Percentiles rank a stretch among this genome's conserved stretches.
Conservation (phyloP, 2,113 vertebrate species). For the Chaetops frenatus region DNA sequence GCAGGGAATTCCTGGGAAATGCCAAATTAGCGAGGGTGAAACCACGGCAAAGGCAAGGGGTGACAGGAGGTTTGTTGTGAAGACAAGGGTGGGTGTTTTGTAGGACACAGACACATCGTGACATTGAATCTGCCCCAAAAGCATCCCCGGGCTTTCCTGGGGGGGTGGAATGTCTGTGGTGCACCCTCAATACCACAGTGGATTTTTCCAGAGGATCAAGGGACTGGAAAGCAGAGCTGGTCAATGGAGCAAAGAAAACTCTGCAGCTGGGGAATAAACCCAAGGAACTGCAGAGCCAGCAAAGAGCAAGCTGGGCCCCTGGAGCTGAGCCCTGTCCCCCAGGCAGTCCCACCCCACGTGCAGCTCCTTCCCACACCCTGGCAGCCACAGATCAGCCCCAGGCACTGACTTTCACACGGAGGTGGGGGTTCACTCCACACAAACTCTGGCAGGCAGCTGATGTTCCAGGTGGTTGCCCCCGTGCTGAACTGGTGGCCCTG, state of each 20-base stretch:
- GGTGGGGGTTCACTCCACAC: neutral
- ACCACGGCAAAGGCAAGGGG: accelerated
- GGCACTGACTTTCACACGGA: neutral
- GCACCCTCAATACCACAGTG: accelerated
- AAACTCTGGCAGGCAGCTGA: neutral
- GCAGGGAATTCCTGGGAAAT: neutral
- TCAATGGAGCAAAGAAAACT: neutral
- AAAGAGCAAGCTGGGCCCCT: neutral
- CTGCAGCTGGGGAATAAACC: neutral
- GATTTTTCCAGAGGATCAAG: neutral
- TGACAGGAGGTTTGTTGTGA: neutral
- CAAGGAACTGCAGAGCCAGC: neutral
- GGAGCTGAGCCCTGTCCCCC: neutral
- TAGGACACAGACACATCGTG: neutral
- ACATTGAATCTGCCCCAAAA: neutral
- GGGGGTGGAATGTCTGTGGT: neutral
- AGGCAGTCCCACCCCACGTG: accelerated
- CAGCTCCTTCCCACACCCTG: neutral
- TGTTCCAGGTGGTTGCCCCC: accelerated
- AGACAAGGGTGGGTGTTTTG: neutral
- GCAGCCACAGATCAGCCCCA: accelerated
- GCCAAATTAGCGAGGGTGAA: neutral
- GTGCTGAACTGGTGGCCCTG: neutral
- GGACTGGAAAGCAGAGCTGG: neutral
- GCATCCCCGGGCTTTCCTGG: neutral